Conservation (phyloP, 2,888 invertebrate genomes). For the Xanthia togata region DNA sequence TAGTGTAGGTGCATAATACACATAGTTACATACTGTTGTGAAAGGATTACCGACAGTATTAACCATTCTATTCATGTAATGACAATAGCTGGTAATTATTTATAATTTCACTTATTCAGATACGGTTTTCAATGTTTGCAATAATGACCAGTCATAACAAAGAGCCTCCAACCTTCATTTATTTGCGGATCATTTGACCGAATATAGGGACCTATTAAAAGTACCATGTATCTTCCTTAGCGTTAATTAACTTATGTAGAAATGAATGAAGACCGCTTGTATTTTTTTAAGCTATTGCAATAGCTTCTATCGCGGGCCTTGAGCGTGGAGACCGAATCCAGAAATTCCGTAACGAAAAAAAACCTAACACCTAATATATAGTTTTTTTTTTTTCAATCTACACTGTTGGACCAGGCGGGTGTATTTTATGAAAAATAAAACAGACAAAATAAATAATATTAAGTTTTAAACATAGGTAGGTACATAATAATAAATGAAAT, state of each 20-base stretch:
- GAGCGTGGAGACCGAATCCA: too few relatives aligned
- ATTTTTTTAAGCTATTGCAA: too few relatives aligned
- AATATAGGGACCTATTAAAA: too few relatives aligned
- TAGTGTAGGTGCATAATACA: slow-evolving; percentile 21
- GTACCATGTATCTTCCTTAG: background rate
- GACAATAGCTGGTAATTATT: slow-evolving; percentile 67
- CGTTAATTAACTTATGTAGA: background rate
- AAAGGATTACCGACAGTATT: slow-evolving; percentile 53
- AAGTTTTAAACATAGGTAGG: too few relatives aligned
- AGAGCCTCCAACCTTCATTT: slow-evolving; percentile 4
- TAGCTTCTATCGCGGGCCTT: too few relatives aligned
- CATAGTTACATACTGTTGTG: slow-evolving; percentile 47
- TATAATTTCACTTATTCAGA: slow-evolving; percentile 57
- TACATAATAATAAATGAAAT: too few relatives aligned
- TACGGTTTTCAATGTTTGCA: slow-evolving; percentile 29
- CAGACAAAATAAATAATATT: too few relatives aligned
- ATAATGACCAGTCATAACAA: slow-evolving; percentile 27
- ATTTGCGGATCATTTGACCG: slow-evolving; percentile 14
- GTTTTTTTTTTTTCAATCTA: too few relatives aligned
- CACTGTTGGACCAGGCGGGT: too few relatives aligned
- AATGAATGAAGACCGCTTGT: background rate
- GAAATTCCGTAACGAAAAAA: too few relatives aligned
- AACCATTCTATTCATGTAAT: slow-evolving; percentile 48
- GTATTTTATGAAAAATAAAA: too few relatives aligned
- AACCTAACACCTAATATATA: too few relatives aligned